Evolutionary conservation across 2,888 invertebrate species (phyloP).

Genomic region (Polydrusus cervinus): DNA sequence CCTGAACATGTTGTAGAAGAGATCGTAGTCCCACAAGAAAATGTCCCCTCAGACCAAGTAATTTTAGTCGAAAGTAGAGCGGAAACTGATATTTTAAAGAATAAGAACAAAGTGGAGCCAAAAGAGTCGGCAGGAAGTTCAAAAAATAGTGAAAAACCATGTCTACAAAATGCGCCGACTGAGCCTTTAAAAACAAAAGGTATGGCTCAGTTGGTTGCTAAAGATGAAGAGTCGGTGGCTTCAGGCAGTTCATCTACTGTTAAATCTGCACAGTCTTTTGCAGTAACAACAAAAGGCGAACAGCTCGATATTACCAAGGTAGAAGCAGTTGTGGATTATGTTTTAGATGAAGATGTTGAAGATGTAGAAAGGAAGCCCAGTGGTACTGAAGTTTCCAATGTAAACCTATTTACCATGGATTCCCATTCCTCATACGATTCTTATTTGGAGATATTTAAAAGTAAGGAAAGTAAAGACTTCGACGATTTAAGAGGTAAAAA

Average conservation of each 20-base stretch:
- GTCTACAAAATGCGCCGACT: background rate
- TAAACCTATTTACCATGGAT: constrained; percentile 58
- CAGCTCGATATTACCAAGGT: constrained; percentile 54
- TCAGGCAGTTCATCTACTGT: constrained; percentile 15
- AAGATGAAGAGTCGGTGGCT: constrained; percentile 8
- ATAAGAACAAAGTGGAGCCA: background rate
- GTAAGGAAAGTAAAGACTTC: constrained; percentile 58
- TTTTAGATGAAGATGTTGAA: constrained; percentile 49
- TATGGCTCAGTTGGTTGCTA: constrained; percentile 4
- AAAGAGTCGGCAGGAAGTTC: constrained; percentile 7
- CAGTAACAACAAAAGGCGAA: constrained; percentile 56
- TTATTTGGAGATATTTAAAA: constrained; percentile 57
- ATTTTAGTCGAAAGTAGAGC: constrained; percentile 43
- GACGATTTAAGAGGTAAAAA: constrained; percentile 58
- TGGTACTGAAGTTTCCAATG: constrained; percentile 49
- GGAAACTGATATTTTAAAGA: constrained; percentile 36
- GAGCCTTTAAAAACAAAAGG: background rate
- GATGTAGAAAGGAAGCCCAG: constrained; percentile 48
- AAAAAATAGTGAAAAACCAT: background rate
- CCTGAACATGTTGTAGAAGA: background rate
- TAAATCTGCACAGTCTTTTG: constrained; percentile 46
- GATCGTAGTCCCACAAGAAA: background rate
- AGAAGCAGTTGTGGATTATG: constrained; percentile 5
- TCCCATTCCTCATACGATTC: constrained; percentile 54
- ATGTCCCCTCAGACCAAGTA: constrained; percentile 26